Conservation (phyloP, 2,888 invertebrate genomes). For the Encarsia formosa region DNA sequence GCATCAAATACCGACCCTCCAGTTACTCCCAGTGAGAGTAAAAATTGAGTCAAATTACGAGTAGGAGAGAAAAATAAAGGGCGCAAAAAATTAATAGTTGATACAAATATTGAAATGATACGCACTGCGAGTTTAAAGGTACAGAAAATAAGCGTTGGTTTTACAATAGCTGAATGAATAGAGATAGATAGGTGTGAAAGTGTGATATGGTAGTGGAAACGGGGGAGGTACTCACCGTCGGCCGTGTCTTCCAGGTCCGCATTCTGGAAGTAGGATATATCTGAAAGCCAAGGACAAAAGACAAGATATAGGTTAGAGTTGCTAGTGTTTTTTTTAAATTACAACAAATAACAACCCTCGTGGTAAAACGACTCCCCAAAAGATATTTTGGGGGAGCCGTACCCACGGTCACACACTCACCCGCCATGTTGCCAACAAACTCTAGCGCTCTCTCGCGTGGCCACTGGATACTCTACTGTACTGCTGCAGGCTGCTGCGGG, state of each 20-base stretch:
- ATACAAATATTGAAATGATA: not conserved
- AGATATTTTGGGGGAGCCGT: slow-evolving; percentile 18
- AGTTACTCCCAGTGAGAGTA: no score
- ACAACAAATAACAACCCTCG: not conserved
- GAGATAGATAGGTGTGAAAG: not conserved
- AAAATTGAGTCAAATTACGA: not conserved
- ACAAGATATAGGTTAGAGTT: slow-evolving; percentile 2
- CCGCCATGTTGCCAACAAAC: slow-evolving; percentile 52
- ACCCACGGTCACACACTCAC: slow-evolving; percentile 41
- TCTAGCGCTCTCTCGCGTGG: slow-evolving; percentile 42
- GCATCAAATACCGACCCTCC: no score
- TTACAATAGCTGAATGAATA: not conserved
- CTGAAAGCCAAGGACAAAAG: slow-evolving; percentile 44
- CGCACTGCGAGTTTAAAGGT: not conserved
- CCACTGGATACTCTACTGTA: no score
- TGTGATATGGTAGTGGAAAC: not conserved
- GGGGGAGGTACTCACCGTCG: slow-evolving; percentile 43
- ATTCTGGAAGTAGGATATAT: slow-evolving; percentile 47
- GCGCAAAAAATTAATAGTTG: not conserved
- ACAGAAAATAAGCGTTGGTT: not conserved
- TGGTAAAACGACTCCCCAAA: no score
- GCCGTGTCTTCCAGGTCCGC: slow-evolving; percentile 42
- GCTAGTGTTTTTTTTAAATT: not conserved
- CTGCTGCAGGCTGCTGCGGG: no score
- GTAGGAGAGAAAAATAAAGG: not conserved